Evolutionary conservation across 2,113 vertebrate species (phyloP), one percentile per base, ranked within the genome.

Genomic region (Lathamus discolor): DNA sequence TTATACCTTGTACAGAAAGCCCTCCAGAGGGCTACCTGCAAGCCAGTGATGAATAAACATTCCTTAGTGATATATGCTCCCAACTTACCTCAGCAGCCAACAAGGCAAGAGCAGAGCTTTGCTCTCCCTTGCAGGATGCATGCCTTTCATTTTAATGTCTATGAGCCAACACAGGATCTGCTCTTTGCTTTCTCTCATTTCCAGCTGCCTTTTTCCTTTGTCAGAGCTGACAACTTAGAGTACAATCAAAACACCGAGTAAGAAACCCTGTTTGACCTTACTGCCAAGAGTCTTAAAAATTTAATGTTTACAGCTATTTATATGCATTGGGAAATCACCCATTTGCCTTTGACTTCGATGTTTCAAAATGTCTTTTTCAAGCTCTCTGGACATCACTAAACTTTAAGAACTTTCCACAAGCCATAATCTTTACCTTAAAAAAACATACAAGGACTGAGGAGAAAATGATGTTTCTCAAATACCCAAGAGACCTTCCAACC

Each of bases 41-140:
- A 93, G 17, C 70, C 88, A 87, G 85, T 7, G 8, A 77, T 84
- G 88, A 96, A 94, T 83, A 93, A 93, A 94, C 72, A 94, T 90
- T 86, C 69, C 83, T 95, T 23, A 85, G 90, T 72, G 66, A 87
- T 90, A 77, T 87, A 92, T 85, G 77, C 63, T 94, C 87, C 79
- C 90, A 87, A 68, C 51, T 70, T 90, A 82, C 52, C 35, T 78
- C 57, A 9, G 78, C 70, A 91, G 62, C 51, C 69, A 49, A n/a
- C 0, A 4, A 91, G 81, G 80, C 62, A 90, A 35, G 10, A 85
- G 63, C 70, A 83, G 48, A 90, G 59, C 69, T 93, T 74, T 75
- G 66, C 64, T 23, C 49, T 68, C 61, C 44, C 33, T 94, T 43
- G 62, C 67, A 92, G 84, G 51, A 78, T 51, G 44, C 17, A 43